Conservation (phyloP, 2,888 invertebrate genomes). For the Arrhopalites spinosus region DNA sequence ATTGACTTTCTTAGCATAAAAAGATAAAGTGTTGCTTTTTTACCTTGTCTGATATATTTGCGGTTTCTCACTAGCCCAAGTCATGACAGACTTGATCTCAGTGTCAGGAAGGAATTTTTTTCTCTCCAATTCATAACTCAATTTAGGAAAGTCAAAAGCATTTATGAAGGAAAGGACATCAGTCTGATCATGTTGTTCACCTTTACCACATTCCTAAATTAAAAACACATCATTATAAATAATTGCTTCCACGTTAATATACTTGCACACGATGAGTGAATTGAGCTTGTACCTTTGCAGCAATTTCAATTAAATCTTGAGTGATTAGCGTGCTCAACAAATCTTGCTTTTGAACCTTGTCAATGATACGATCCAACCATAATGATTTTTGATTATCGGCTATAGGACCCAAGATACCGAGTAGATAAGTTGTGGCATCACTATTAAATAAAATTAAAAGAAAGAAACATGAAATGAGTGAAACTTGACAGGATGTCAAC, state of each 20-base stretch:
- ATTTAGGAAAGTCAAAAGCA: conserved; percentile 80
- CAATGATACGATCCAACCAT: conserved; percentile 76
- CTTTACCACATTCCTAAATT: conserved; percentile 66
- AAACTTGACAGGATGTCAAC: background rate
- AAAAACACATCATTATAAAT: conserved; percentile 36
- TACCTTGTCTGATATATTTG: conserved; percentile 70
- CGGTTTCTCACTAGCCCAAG: conserved; percentile 72
- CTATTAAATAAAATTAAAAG: conserved; percentile 58
- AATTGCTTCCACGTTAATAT: background rate
- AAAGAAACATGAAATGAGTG: background rate
- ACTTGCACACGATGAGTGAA: background rate
- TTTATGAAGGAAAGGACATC: conserved; percentile 78
- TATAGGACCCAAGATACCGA: conserved; percentile 71
- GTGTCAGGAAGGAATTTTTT: conserved; percentile 72
- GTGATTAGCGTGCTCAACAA: conserved; percentile 74
- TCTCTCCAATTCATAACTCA: conserved; percentile 73
- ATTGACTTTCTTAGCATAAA: conserved; percentile 8
- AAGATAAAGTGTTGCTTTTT: conserved; percentile 49
- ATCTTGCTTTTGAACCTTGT: conserved; percentile 78
- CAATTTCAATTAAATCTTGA: conserved; percentile 72
- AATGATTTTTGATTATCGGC: conserved; percentile 68
- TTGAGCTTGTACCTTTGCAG: conserved; percentile 67
- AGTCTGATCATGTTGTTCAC: conserved; percentile 71
- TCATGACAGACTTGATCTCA: conserved; percentile 58
- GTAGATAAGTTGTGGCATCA: conserved; percentile 74